These are phyloP conservation scores for Labroides dimidiatus DNA, from an alignment of 2,797 vertebrate genomes.

Conservation along the genomic window DNA sequence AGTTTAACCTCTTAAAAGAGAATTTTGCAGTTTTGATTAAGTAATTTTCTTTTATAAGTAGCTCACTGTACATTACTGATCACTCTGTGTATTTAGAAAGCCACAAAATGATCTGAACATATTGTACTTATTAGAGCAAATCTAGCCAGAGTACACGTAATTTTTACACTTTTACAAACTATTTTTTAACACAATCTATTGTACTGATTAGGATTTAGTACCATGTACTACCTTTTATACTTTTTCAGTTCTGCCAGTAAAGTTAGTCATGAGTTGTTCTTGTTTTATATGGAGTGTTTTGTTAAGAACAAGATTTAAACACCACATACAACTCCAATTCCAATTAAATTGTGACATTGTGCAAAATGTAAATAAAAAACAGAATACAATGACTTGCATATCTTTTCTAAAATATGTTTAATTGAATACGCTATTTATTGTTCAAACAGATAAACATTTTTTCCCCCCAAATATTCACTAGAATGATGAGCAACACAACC, in stretches of 20 bases:
- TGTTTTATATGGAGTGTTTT: background rate
- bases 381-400: too few relatives aligned
- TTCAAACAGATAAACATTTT: too few relatives aligned
- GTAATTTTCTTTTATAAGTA: background rate
- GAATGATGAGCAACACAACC: too few relatives aligned
- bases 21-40: constrained; percentile 1
- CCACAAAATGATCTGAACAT: background rate
- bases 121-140: background rate
- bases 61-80: background rate
- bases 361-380: too few relatives aligned
- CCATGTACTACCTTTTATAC: constrained; percentile 33
- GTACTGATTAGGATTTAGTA: constrained; percentile 2
- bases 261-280: background rate
- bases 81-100: constrained; percentile 1
- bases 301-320: too few relatives aligned
- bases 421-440: too few relatives aligned
- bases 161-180: background rate
- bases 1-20: background rate
- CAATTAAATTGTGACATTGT: too few relatives aligned
- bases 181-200: constrained; percentile 9
- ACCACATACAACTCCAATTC: too few relatives aligned
- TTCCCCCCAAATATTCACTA: too few relatives aligned
- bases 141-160: constrained; percentile 10
- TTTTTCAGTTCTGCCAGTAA: constrained; percentile 13
- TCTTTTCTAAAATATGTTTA: too few relatives aligned